These are phyloP conservation scores for Halocynthia aurantium DNA, from an alignment of 23 tunicate species.

Conservation along the genomic window DNA sequence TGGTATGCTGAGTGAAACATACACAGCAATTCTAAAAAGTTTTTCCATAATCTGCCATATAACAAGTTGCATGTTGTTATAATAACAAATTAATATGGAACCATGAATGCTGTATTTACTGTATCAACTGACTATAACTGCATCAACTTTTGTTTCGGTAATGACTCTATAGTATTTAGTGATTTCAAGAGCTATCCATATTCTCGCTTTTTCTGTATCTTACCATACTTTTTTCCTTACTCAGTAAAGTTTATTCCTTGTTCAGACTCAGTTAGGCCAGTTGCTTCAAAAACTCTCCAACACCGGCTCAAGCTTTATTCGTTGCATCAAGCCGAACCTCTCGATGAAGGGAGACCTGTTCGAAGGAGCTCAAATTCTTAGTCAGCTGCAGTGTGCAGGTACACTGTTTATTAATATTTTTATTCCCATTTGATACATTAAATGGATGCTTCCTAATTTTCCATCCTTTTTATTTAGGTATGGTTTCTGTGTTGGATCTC, in stretches of 20 bases:
- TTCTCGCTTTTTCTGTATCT: too few species aligned
- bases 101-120: too few species aligned
- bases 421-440: background rate
- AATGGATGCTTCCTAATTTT: background rate
- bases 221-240: background rate
- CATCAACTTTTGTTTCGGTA: too few species aligned
- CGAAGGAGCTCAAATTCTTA: conserved; percentile 89
- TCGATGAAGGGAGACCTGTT: conserved; percentile 74
- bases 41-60: too few species aligned
- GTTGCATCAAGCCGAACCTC: conserved; percentile 97
- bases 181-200: too few species aligned
- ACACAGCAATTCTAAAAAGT: too few species aligned
- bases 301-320: conserved; percentile 93
- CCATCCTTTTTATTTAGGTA: conserved; percentile 38
- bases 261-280: conserved; percentile 74
- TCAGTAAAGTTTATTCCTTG: background rate
- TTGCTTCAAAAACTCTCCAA: conserved; percentile 64
- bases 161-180: too few species aligned
- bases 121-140: too few species aligned
- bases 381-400: conserved; percentile 98
- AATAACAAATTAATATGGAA: too few species aligned
- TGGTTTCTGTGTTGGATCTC: conserved; percentile 92
- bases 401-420: background rate
- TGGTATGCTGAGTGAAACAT: too few species aligned
- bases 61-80: too few species aligned